Conservation (phyloP, 2,888 invertebrate species). For the Tetramorium bicarinatum region DNA sequence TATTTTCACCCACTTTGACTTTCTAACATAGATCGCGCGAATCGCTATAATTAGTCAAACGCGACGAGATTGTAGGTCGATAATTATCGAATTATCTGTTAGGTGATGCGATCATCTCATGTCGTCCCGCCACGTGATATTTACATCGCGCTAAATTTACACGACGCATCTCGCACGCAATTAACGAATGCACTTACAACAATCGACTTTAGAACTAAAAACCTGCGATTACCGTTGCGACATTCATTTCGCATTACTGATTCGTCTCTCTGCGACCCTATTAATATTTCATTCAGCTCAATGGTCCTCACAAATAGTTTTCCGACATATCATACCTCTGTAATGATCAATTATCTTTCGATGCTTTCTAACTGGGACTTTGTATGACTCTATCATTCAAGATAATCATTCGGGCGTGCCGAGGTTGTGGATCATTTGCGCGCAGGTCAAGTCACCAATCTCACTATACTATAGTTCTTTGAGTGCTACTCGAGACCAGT, state of each 20-base stretch:
- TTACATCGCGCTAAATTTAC: slow-evolving; percentile 25
- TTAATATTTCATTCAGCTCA: slow-evolving; percentile 5
- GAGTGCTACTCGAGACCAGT: not conserved
- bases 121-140: not conserved
- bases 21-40: slow-evolving; percentile 36
- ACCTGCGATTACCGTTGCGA: slow-evolving; percentile 17
- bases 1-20: slow-evolving; percentile 35
- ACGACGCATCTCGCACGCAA: not conserved
- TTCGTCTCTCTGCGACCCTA: not conserved
- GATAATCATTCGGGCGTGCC: slow-evolving; percentile 51
- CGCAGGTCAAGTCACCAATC: slow-evolving; percentile 12
- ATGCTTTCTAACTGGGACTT: slow-evolving; percentile 14
- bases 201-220: slow-evolving; percentile 1
- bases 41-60: slow-evolving; percentile 27
- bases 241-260: not conserved
- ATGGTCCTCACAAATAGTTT: not conserved
- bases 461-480: not conserved
- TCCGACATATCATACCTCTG: not conserved
- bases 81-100: slow-evolving; percentile 40
- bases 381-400: slow-evolving; percentile 8
- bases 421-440: slow-evolving; percentile 10
- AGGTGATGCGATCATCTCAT: slow-evolving; percentile 3
- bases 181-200: not conserved
- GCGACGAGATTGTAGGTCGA: not conserved
- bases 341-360: slow-evolving; percentile 18